phyloP scores from a whole-genome alignment of 2,797 vertebrate genomes.

The Malacoctenus gilli region DNA sequence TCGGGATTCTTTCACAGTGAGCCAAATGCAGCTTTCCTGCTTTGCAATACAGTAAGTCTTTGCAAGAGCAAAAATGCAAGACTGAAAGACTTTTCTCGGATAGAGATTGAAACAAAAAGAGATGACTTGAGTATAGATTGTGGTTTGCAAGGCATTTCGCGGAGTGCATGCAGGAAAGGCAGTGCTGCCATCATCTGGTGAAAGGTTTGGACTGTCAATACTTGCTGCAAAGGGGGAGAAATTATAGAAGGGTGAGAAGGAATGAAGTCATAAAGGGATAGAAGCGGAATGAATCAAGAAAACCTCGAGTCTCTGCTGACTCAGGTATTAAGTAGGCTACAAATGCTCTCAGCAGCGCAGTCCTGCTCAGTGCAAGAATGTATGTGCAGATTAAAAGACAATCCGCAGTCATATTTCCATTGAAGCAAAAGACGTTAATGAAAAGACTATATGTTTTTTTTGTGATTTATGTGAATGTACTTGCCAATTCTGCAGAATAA shows the following conservation, averaged over 20 bases:
- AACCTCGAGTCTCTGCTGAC: constrained; percentile 23
- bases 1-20: constrained; percentile 17
- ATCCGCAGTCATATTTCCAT: constrained; percentile 30
- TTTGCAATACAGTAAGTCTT: constrained; percentile 27
- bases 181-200: constrained; percentile 79
- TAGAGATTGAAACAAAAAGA: not conserved
- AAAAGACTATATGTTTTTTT: constrained; percentile 4
- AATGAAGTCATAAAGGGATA: not conserved
- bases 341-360: constrained; percentile 4
- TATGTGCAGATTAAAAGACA: constrained; percentile 30
- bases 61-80: not conserved
- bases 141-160: too few relatives aligned
- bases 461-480: not conserved
- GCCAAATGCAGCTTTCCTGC: constrained; percentile 37
- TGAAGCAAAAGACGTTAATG: not conserved
- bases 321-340: constrained; percentile 14
- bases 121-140: too few relatives aligned
- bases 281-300: constrained; percentile 19
- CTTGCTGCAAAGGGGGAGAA: not conserved
- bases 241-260: constrained; percentile 5
- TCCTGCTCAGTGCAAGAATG: constrained; percentile 11
- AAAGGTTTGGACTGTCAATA: constrained; percentile 34
- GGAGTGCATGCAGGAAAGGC: constrained; percentile 28
- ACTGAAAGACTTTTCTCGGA: not conserved
- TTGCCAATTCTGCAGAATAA: not conserved